Evolutionary conservation across 2,113 vertebrate species (phyloP), one percentile per base, ranked within the genome.

Genomic region (Callorhinus ursinus): DNA sequence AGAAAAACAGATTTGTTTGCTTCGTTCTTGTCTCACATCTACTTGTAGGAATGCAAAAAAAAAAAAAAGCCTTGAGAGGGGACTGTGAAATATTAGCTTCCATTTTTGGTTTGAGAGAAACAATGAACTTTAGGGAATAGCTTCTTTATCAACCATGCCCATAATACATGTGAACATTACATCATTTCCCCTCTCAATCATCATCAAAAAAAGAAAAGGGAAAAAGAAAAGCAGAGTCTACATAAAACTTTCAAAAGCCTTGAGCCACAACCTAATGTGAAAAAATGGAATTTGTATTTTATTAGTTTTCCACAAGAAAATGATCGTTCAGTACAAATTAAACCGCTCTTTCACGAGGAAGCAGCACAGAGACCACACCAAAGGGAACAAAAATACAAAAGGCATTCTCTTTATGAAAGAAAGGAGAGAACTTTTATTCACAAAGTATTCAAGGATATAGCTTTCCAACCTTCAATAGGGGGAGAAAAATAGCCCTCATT

Each of bases 401-500:
- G 96, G 82, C 63, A 93, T 87, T 74, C 26, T 96, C 95, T 98
- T 98, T 90, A 96, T 89, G 89, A 96, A 98, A 98, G 92, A 97
- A 97, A 63, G 88, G 98, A 98, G 96, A 46, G 72, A 97, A 81
- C 55, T 72, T 98, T 98, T 97, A 89, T 88, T 97, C 95, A 28
- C 28, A 65, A 51, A 96, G 88, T 97, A 97, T 93, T 97, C 97
- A 97, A 90, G 97, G 79, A 98, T 85, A 65, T 59, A 96, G 95
- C 84, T 98, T 97, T 93, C 89, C 94, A 96, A 3, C 97, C 93
- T 96, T 96, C 96, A 96, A 97, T 83, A 76, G 55, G 1, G 61
- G 16, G 16, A 94, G 95, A 95, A 98, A 97, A 98, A 98, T 88
- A 91, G 87, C 88, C 90, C 96, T 98, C 97, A 90, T 97, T 96